These are phyloP conservation scores for Oscheius onirici DNA, from an alignment of 2,888 invertebrate genomes.

Conservation along the genomic window DNA sequence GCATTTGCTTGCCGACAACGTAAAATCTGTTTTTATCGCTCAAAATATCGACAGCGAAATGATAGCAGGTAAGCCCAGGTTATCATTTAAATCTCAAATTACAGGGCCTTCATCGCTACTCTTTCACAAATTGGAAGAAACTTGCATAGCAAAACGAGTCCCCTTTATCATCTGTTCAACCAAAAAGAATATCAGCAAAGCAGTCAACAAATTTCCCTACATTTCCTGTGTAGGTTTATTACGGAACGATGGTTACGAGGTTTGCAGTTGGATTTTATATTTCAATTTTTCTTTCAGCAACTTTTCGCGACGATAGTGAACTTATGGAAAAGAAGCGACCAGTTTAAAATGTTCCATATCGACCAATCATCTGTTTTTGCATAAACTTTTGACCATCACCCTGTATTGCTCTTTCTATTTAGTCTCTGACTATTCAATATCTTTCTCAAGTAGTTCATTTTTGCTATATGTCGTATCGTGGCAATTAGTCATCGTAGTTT, in stretches of 20 bases:
- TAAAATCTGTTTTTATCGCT: slow-evolving; percentile 39
- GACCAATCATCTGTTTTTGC: slow-evolving; percentile 45
- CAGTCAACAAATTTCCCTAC: slow-evolving; percentile 47
- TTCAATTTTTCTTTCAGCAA: slow-evolving; percentile 25
- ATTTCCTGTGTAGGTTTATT: slow-evolving; percentile 40
- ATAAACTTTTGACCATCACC: neutral
- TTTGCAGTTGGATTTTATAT: slow-evolving; percentile 6
- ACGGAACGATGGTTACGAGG: slow-evolving; percentile 38
- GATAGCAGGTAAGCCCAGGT: slow-evolving; percentile 35
- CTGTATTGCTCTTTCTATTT: neutral
- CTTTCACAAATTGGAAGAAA: slow-evolving; percentile 14
- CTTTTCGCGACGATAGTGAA: slow-evolving; percentile 29
- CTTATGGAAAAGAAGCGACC: slow-evolving; percentile 28
- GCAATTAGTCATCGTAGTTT: neutral
- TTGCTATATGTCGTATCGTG: neutral
- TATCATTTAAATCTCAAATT: neutral
- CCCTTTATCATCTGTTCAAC: slow-evolving; percentile 34
- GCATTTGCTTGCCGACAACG: slow-evolving; percentile 25
- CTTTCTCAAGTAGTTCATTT: neutral
- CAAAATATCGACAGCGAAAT: slow-evolving; percentile 42
- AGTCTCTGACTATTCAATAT: neutral
- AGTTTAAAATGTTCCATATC: slow-evolving; percentile 36
- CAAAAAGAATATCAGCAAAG: slow-evolving; percentile 37
- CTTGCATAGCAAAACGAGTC: slow-evolving; percentile 6
- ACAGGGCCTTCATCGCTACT: slow-evolving; percentile 28